Evolutionary conservation across 1,140 invertebrate genomes (phyloP).

Genomic region (Nasonia giraulti): DNA sequence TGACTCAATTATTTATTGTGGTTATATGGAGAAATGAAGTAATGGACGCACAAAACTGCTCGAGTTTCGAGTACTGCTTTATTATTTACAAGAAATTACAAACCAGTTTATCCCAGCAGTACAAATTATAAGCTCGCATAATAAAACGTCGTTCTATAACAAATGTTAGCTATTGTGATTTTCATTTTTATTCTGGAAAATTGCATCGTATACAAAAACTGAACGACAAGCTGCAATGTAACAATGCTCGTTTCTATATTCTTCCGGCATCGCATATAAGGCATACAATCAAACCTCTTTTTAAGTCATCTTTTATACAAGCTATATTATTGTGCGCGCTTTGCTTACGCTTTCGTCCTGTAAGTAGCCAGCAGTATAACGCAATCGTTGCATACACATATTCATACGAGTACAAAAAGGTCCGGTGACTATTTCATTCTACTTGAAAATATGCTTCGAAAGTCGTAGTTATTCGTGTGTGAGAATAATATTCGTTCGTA

Average conservation of each 20-base stretch:
- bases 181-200: background rate
- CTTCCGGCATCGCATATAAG: background rate
- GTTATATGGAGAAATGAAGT: background rate
- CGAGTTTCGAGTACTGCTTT: slow-evolving; percentile 39
- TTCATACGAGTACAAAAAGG: background rate
- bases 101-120: slow-evolving; percentile 36
- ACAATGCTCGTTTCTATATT: background rate
- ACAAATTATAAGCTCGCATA: slow-evolving; percentile 21
- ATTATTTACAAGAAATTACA: slow-evolving; percentile 53
- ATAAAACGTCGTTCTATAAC: background rate
- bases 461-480: background rate
- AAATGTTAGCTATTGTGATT: background rate
- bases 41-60: background rate
- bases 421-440: background rate
- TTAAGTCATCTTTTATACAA: background rate
- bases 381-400: background rate
- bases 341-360: background rate
- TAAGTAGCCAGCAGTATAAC: background rate
- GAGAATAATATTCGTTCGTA: background rate
- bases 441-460: slow-evolving; percentile 12
- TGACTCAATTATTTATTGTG: background rate
- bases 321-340: slow-evolving; percentile 38
- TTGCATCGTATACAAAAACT: background rate
- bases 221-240: background rate
- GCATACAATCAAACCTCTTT: background rate